Evolutionary conservation across 2,797 vertebrate species (phyloP).

Genomic region (Hemitrygon akajei): DNA sequence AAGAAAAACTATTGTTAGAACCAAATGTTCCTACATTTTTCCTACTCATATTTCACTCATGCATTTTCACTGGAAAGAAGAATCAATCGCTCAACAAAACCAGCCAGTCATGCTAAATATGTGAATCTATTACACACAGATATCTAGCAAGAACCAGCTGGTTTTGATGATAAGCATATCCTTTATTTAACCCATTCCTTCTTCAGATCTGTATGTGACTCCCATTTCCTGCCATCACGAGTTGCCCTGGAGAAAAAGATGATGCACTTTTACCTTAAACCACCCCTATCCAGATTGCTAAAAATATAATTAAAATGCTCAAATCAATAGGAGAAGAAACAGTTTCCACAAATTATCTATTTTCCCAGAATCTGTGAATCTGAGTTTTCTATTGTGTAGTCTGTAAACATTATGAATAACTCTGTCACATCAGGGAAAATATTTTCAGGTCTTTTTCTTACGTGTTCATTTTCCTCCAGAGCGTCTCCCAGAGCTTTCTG

Average conservation of each 20-base stretch:
- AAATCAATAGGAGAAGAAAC: background rate
- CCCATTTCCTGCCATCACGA: background rate
- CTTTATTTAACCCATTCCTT: background rate
- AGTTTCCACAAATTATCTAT: background rate
- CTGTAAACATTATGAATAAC: no score
- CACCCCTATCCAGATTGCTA: background rate
- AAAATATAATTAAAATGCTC: background rate
- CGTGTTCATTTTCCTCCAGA: slow-evolving; percentile 66
- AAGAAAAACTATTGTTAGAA: background rate
- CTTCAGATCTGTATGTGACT: background rate
- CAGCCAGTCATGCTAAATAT: slow-evolving; percentile 37
- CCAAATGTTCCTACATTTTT: background rate
- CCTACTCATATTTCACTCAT: slow-evolving; percentile 9
- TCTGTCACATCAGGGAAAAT: background rate
- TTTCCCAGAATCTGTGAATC: background rate
- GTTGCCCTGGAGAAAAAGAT: background rate
- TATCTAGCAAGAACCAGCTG: slow-evolving; percentile 34
- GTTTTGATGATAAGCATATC: background rate
- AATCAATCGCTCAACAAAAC: slow-evolving; percentile 5
- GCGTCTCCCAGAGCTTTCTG: slow-evolving; percentile 57
- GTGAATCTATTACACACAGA: background rate
- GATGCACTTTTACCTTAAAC: background rate
- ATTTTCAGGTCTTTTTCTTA: slow-evolving; percentile 45
- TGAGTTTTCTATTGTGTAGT: background rate
- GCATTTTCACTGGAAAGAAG: background rate